Base-by-base conservation (phyloP, 2,888 invertebrate species). In the Morpho deidamia region DNA sequence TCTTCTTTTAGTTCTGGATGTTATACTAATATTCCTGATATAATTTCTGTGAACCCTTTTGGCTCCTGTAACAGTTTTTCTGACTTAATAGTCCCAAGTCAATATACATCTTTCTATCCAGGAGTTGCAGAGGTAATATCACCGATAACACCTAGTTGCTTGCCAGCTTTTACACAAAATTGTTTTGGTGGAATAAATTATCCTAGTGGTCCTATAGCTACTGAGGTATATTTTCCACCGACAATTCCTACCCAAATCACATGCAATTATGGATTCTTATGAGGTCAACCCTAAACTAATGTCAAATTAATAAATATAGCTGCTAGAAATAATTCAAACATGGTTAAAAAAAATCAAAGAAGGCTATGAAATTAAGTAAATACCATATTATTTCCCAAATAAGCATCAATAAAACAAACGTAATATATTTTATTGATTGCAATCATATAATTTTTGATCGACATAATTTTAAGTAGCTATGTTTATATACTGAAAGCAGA, bases 151-250 rank as follows among this genome's bases (percentile, higher is more conserved):
- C 23, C 23, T 23, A 23, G 4, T 23, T 23, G 23, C n/a, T 37
- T n/a, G 8, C 37, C 37, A 10, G n/a, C 50, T 1, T 51, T 35
- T 40, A 23, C 7, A 8, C 42, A 53, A 1, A 53, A 39, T 44
- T 56, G 8, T 45, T 46, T 11, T 33, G 50, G 46, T 8, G 38
- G 32, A 7, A 8, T 53, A 9, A 54, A 58, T 10, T 52, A 51
- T 5, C 46, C 51, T 11, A 45, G 11, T 11, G 56, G 56, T 0
- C 71, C 70, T 0, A 53, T 67, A 8, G 64, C 65, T 1, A 65
- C 71, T 11, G 75, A 78, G 43, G 62, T 78, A 0, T 9, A 69
- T 0, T 65, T 76, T 33, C 78, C 78, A 0, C 51, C 72, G 1
- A 56, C 70, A 7, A 72, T 46, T n/a, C 38, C 46, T 11, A 11